These are phyloP conservation scores for Drosophila merina DNA, from an alignment of 2,888 invertebrate genomes.

Conservation along the genomic window DNA sequence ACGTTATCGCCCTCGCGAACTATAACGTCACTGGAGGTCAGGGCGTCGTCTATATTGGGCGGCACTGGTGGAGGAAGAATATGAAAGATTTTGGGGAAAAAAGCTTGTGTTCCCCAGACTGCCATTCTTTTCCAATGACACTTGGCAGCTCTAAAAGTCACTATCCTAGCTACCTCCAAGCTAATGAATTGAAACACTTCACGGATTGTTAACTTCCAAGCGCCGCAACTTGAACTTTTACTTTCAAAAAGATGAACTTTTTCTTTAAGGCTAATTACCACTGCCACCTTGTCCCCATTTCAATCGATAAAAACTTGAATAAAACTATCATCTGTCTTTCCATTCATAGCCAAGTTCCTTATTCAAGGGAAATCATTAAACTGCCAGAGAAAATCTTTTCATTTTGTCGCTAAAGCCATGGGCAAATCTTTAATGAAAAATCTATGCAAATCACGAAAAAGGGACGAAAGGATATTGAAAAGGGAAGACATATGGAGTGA, in stretches of 20 bases:
- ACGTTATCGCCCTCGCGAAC: constrained; percentile 95
- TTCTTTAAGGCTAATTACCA: constrained; percentile 75
- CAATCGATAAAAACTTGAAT: constrained; percentile 77
- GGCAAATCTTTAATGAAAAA: constrained; percentile 77
- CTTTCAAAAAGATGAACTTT: constrained; percentile 30
- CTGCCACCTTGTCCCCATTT: constrained; percentile 52
- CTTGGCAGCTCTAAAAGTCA: neutral
- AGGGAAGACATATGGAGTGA: constrained; percentile 25
- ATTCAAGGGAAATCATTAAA: constrained; percentile 22
- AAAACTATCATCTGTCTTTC: constrained; percentile 72
- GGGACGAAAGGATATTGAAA: constrained; percentile 39
- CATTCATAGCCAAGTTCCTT: neutral
- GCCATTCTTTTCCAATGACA: neutral
- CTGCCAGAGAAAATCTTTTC: constrained; percentile 36
- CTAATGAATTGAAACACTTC: constrained; percentile 57
- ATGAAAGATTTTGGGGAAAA: neutral
- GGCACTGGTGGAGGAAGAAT: constrained; percentile 88
- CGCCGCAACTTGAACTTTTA: constrained; percentile 56
- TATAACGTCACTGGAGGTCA: constrained; percentile 95
- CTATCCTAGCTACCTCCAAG: neutral
- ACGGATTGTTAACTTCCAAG: constrained; percentile 71
- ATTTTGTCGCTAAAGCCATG: constrained; percentile 50
- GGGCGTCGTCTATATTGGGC: constrained; percentile 95
- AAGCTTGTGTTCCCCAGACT: no score
- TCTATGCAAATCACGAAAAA: constrained; percentile 75